These are phyloP conservation scores for Galaxea fascicularis DNA, from an alignment of 92 coral and sea anemone species.

Conservation along the genomic window DNA sequence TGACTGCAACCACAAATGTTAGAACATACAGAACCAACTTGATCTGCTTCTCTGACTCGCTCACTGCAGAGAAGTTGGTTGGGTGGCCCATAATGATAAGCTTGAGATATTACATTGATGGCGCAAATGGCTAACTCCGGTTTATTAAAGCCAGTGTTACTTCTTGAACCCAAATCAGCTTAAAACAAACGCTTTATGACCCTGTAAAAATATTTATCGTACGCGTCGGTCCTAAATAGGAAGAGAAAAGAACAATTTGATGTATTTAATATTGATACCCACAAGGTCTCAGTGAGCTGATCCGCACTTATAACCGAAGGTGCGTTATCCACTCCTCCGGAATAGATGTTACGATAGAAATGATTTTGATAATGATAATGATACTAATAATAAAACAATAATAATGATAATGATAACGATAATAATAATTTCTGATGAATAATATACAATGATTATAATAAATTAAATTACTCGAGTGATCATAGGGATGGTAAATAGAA, in stretches of 20 bases:
- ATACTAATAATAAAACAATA: no score
- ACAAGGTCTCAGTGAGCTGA: no score
- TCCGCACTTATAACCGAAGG: no score
- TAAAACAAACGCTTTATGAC: not conserved
- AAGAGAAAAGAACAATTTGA: not conserved
- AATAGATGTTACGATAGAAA: no score
- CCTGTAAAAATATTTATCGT: not conserved
- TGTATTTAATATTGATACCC: not conserved
- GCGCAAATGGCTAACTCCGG: no score
- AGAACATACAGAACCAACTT: constrained; percentile 43
- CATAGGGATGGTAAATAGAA: no score
- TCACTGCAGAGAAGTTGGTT: constrained; percentile 52
- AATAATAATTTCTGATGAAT: no score
- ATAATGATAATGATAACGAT: no score
- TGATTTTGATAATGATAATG: no score
- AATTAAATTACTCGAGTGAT: no score
- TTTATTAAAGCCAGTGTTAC: not conserved
- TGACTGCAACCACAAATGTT: constrained; percentile 48
- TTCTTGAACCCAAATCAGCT: not conserved
- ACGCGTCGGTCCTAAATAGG: not conserved
- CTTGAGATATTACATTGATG: not conserved
- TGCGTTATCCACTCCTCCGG: no score
- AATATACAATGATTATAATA: no score
- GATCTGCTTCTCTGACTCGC: constrained; percentile 51
- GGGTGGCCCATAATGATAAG: constrained; percentile 49